These are phyloP conservation scores for Blennius ocellaris DNA, from an alignment of 2,113 vertebrate species.

Conservation along the genomic window DNA sequence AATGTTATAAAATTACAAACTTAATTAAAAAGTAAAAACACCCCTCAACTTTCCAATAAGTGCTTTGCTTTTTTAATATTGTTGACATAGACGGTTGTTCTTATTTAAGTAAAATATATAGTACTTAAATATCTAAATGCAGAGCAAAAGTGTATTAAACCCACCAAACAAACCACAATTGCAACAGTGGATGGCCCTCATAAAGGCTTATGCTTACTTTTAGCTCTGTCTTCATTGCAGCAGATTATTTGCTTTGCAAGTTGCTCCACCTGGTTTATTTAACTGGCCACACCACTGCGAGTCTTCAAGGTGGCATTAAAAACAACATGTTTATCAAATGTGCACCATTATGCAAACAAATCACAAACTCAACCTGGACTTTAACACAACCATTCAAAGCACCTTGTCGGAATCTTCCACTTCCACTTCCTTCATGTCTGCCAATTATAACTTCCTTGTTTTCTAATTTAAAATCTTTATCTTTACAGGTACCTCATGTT, in stretches of 20 bases:
- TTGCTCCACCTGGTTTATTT: too few relatives aligned
- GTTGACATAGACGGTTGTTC: too few relatives aligned
- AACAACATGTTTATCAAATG: not conserved
- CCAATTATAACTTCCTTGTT: conserved; percentile 1
- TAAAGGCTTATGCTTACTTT: not conserved
- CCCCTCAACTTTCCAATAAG: too few relatives aligned
- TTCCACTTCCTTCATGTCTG: not conserved
- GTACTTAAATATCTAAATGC: not conserved
- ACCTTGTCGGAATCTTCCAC: too few relatives aligned
- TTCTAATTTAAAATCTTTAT: not conserved
- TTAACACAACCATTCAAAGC: not conserved
- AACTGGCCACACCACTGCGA: too few relatives aligned
- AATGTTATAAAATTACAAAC: too few relatives aligned
- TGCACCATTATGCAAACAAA: not conserved
- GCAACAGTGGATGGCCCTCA: not conserved
- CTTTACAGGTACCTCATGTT: not conserved
- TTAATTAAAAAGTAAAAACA: too few relatives aligned
- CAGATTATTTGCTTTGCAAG: not conserved
- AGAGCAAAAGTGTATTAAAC: not conserved
- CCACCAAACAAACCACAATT: not conserved
- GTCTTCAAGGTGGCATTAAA: too few relatives aligned
- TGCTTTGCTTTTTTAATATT: too few relatives aligned
- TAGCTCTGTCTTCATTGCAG: not conserved
- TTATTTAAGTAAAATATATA: too few relatives aligned
- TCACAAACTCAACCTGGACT: not conserved